Evolutionary conservation across 2,113 vertebrate genomes (phyloP).

Genomic region (Peromyscus leucopus): DNA sequence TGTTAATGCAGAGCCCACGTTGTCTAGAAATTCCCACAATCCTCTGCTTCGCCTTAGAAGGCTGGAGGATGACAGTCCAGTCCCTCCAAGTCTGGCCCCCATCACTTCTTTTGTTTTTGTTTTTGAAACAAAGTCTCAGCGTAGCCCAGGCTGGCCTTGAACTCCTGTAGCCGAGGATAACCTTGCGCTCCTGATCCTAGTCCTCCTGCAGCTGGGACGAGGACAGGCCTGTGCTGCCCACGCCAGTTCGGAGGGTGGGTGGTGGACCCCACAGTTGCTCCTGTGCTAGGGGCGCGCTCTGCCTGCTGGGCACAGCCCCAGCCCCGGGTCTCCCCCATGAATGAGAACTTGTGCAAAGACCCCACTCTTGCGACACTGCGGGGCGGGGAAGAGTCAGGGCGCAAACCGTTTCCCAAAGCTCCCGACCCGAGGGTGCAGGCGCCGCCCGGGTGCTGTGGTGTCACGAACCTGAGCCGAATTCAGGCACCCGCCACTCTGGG

Average conservation of each 20-base stretch:
- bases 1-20: neutral
- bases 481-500: neutral
- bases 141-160: neutral
- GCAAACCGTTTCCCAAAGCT: neutral
- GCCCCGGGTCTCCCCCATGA: neutral
- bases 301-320: no score
- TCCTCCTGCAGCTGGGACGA: neutral
- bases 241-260: neutral
- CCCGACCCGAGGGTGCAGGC: neutral
- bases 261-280: no score
- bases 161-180: neutral
- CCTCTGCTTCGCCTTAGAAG: neutral
- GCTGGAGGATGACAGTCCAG: neutral
- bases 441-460: neutral
- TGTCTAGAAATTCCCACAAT: neutral
- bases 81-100: neutral
- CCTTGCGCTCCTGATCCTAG: neutral
- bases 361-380: neutral
- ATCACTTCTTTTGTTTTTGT: neutral
- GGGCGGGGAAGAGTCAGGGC: neutral
- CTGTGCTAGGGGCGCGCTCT: rapidly evolving
- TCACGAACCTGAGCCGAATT: neutral
- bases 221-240: neutral
- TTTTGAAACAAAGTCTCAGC: neutral
- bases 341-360: constrained; percentile 15